A percentile compares a stretch with the other conserved stretches of the same genome.
phyloP scores from a whole-genome alignment of 2,113 vertebrate species.

The Tursiops truncatus region DNA sequence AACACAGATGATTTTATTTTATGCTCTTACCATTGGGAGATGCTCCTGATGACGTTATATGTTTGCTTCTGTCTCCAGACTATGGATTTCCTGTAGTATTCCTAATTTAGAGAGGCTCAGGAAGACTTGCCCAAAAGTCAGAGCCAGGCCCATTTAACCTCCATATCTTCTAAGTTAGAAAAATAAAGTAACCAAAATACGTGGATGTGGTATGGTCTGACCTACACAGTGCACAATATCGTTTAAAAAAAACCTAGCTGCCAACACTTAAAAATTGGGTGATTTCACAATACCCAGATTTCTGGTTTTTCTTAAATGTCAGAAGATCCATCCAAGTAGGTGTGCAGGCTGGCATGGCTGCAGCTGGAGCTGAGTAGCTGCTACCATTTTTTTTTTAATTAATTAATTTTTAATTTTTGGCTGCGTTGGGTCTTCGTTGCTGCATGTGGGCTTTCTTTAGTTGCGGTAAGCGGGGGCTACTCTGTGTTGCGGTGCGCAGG shows the following conservation, averaged over 20 bases:
- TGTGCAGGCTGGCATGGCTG: no score
- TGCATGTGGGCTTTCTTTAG: no score
- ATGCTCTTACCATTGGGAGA: neutral
- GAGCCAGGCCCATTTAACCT: neutral
- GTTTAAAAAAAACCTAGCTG: neutral
- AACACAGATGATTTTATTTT: neutral
- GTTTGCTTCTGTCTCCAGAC: neutral
- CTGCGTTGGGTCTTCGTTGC: no score
- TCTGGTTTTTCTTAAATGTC: neutral
- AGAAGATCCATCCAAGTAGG: neutral
- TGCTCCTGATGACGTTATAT: neutral
- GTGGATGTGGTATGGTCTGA: neutral
- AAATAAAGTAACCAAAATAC: neutral
- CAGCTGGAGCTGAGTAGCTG: neutral
- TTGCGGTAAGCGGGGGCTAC: no score
- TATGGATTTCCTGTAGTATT: fast-evolving
- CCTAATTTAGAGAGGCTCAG: neutral
- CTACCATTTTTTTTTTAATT: no score
- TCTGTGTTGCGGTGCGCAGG: no score
- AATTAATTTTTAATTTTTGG: no score
- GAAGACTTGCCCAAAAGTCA: neutral
- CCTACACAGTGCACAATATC: fast-evolving
- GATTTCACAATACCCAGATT: neutral
- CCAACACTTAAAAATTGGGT: neutral
- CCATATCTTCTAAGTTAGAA: neutral